Percentiles rank a stretch among this genome's conserved stretches.
phyloP scores from a whole-genome alignment of 2,888 invertebrate species.

The Caenorhabditis afra region DNA sequence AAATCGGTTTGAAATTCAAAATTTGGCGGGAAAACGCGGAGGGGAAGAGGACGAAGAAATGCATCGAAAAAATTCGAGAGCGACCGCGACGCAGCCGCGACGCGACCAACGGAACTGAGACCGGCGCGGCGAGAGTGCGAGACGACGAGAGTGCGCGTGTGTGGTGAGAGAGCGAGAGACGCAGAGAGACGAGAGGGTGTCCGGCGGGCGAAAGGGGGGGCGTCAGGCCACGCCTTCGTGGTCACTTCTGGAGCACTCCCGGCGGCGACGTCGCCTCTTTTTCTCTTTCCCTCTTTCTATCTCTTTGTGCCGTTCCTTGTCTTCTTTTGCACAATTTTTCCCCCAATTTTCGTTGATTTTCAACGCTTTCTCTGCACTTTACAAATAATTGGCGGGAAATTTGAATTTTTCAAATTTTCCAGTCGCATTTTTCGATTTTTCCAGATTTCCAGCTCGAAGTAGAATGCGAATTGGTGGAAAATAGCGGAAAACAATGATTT shows the following conservation, averaged over 20 bases:
- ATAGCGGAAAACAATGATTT: slow-evolving; percentile 35
- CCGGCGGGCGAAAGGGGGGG: slow-evolving; percentile 18
- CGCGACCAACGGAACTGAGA: slow-evolving; percentile 27
- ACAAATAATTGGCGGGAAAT: no score
- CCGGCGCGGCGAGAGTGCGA: slow-evolving; percentile 23
- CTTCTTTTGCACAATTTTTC: no score
- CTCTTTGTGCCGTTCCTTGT: no score
- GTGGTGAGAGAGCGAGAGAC: slow-evolving; percentile 13
- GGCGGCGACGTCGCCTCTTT: not conserved
- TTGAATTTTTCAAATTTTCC: not conserved
- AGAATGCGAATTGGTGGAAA: slow-evolving; percentile 26
- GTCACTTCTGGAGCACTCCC: slow-evolving; percentile 40
- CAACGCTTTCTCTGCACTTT: not conserved
- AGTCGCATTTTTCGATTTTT: slow-evolving; percentile 18
- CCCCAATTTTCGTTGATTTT: slow-evolving; percentile 6
- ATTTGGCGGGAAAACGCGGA: slow-evolving; percentile 26
- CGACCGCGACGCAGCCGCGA: slow-evolving; percentile 52
- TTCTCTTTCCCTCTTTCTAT: not conserved
- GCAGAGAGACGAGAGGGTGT: slow-evolving; percentile 44
- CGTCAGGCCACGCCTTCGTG: slow-evolving; percentile 14
- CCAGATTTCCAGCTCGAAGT: not conserved
- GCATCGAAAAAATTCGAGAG: slow-evolving; percentile 31
- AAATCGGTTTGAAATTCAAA: slow-evolving; percentile 22
- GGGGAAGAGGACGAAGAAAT: no score
- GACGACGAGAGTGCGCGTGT: slow-evolving; percentile 11